Evolutionary conservation across 2,888 invertebrate genomes (phyloP).

Genomic region (Pandemis cinnamomeana): DNA sequence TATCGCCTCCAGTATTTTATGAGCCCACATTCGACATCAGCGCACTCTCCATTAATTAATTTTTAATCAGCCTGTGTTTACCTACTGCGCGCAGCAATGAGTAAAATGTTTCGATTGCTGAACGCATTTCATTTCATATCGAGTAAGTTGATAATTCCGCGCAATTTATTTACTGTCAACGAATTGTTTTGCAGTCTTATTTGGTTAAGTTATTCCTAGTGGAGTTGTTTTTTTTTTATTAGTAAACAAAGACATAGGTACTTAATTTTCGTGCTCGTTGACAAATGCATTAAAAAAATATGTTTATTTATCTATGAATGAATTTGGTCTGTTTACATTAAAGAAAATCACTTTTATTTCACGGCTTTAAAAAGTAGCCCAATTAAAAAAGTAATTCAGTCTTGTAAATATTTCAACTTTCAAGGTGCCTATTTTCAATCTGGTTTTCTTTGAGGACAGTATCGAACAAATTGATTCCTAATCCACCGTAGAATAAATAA

Average conservation of each 20-base stretch:
- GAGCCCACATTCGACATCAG: slow-evolving; percentile 17
- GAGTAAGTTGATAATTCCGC: slow-evolving; percentile 40
- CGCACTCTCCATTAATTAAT: slow-evolving; percentile 44
- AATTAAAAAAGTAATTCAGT: too few species aligned
- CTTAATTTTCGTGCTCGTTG: background rate
- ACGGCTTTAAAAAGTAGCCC: too few species aligned
- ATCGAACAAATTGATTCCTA: too few species aligned
- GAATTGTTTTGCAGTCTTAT: slow-evolving; percentile 16
- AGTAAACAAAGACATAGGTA: background rate
- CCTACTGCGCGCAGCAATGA: slow-evolving; percentile 43
- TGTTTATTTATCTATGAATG: too few species aligned
- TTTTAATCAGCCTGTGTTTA: slow-evolving; percentile 49
- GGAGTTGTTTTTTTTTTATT: background rate
- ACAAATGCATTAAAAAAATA: too few species aligned
- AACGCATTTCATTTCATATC: slow-evolving; percentile 47
- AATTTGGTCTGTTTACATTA: too few species aligned
- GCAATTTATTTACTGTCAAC: slow-evolving; percentile 23
- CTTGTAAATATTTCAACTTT: too few species aligned
- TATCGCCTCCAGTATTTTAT: slow-evolving; percentile 21
- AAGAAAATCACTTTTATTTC: too few species aligned
- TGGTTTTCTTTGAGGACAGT: too few species aligned
- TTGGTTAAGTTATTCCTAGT: background rate
- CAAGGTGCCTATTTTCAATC: too few species aligned
- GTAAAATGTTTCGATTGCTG: slow-evolving; percentile 46
- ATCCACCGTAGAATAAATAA: too few species aligned